These are phyloP conservation scores for Drosophila neoperkinsi DNA, from an alignment of 2,888 invertebrate genomes.

Conservation along the genomic window DNA sequence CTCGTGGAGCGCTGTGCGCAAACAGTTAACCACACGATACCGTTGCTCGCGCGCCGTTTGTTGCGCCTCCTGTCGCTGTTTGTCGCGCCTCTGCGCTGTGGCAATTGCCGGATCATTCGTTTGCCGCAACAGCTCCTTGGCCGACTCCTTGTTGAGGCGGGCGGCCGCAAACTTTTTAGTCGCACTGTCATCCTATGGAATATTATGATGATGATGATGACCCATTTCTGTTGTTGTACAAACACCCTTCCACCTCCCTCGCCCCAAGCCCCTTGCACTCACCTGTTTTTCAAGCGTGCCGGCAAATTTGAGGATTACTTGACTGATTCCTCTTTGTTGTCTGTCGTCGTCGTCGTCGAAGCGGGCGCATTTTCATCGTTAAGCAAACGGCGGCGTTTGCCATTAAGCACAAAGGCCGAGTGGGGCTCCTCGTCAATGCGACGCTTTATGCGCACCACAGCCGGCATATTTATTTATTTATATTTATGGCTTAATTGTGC, in stretches of 20 bases:
- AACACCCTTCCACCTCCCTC: neutral
- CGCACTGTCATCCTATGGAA: constrained; percentile 85
- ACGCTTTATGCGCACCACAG: constrained; percentile 91
- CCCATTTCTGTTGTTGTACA: neutral
- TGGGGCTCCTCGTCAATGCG: constrained; percentile 90
- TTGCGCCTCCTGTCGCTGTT: constrained; percentile 85
- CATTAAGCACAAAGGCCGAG: constrained; percentile 89
- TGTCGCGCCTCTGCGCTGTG: constrained; percentile 84
- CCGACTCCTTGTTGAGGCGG: constrained; percentile 85
- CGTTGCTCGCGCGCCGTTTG: constrained; percentile 86
- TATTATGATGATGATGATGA: neutral
- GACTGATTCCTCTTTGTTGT: constrained; percentile 85
- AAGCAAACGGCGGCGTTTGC: constrained; percentile 89
- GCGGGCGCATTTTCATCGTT: constrained; percentile 56
- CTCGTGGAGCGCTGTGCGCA: constrained; percentile 84
- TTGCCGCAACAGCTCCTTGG: constrained; percentile 86
- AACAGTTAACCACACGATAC: constrained; percentile 87
- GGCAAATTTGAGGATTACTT: constrained; percentile 90
- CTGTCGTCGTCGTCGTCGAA: constrained; percentile 19
- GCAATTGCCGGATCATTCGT: constrained; percentile 82
- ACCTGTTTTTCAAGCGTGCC: constrained; percentile 90
- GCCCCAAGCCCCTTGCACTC: constrained; percentile 35
- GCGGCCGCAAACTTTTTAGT: constrained; percentile 84
- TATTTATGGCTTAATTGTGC: constrained; percentile 11
- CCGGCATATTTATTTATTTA: constrained; percentile 82